phyloP scores from a whole-genome alignment of 1,140 invertebrate genomes.

The Dendroctonus valens region DNA sequence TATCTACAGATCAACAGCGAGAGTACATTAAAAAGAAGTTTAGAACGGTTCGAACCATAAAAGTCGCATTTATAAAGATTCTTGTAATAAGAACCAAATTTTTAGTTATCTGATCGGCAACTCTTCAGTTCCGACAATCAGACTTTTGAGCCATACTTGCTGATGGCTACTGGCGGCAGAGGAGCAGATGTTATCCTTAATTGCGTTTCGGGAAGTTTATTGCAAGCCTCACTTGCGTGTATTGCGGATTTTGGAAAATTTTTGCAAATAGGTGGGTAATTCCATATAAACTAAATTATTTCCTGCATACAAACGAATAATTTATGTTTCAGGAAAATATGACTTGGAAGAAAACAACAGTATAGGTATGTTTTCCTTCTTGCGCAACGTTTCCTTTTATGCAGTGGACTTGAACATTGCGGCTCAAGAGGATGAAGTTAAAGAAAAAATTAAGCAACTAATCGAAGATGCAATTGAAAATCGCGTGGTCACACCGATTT shows the following conservation, averaged over 20 bases:
- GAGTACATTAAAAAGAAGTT: constrained; percentile 41
- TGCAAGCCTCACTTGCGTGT: constrained; percentile 63
- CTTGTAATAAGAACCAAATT: constrained; percentile 21
- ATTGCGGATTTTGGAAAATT: constrained; percentile 66
- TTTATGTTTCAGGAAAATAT: constrained; percentile 53
- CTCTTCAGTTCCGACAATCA: constrained; percentile 58
- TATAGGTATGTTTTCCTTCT: constrained; percentile 63
- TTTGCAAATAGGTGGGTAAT: constrained; percentile 65
- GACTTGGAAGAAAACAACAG: constrained; percentile 66
- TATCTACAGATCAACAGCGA: constrained; percentile 51
- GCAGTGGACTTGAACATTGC: constrained; percentile 42
- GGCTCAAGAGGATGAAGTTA: constrained; percentile 37
- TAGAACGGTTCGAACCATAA: constrained; percentile 5
- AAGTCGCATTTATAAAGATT: neutral
- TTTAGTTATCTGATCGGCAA: constrained; percentile 45
- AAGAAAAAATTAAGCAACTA: constrained; percentile 38
- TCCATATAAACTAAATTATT: neutral
- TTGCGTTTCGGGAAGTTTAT: constrained; percentile 61
- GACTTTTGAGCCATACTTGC: constrained; percentile 58
- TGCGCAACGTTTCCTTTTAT: constrained; percentile 47
- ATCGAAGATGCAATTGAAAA: constrained; percentile 38
- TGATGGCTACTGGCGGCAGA: constrained; percentile 51
- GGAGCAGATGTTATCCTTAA: constrained; percentile 66
- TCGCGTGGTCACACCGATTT: constrained; percentile 37
- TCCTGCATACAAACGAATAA: neutral